Base-by-base conservation (phyloP, 2,797 vertebrate genomes). In the Diceros bicornis region DNA sequence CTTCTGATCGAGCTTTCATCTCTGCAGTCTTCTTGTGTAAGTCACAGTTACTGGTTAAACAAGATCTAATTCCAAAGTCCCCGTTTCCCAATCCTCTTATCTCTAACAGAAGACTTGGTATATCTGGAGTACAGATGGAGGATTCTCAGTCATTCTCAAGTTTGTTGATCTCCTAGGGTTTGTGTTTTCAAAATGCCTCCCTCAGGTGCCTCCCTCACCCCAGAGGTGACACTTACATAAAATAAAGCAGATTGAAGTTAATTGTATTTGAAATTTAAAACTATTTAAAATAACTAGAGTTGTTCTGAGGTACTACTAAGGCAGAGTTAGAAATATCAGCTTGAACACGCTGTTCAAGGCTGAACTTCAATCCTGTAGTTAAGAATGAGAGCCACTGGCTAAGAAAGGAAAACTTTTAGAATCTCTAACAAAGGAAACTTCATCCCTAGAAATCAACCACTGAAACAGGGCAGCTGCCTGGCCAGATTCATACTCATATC, bases 381-480 rank as follows among this genome's bases (percentile, higher is more conserved):
- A 96, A 93, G 64, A 94, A 96, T 61, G 18, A 83, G 57, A 64
- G 59, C 44, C 90, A 71, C 3, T 59, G 68, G 37, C 47, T 90
- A 88, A 41, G 41, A 71, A 68, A 94, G 85, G 29, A 89, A 79
- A 84, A n/a, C 29, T 75, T 84, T 85, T 52, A 98, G 89, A 90
- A 81, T 94, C 82, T 72, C 57, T 88, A 98, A 98, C 66, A 82
- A 98, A 98, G 91, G 89, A 94, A 98, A 97, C 92, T 96, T 98
- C 29, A 97, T 97, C 74, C 94, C 7, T 2, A 71, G 57, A 93
- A 97, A 92, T 41, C 78, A 91, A 44, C 8, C 47, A 75, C 62
- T 96, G 83, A 82, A 86, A 66, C 14, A 92, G 79, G 97, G 88
- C 81, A 96, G 97, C 74, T 98, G 95, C 79, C 69, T 78, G 75